Percentiles rank a stretch among this genome's conserved stretches.
Evolutionary conservation across 1,140 invertebrate genomes (phyloP).

Genomic region (Solenopsis fugax): DNA sequence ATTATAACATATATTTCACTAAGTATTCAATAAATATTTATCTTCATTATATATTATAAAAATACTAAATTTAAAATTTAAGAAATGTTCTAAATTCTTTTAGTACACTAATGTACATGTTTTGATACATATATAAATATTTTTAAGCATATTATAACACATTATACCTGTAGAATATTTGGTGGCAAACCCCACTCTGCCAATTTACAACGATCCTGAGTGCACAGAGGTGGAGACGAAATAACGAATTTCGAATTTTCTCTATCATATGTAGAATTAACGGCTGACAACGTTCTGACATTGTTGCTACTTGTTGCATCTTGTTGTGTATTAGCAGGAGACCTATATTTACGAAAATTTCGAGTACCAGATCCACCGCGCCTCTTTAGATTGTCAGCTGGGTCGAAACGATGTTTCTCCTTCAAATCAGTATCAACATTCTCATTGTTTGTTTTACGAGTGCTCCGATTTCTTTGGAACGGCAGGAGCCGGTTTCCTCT

Average conservation of each 20-base stretch:
- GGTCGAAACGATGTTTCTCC: neutral
- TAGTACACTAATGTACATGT: slow-evolving; percentile 4
- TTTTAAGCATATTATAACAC: slow-evolving; percentile 20
- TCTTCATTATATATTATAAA: neutral
- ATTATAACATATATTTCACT: neutral
- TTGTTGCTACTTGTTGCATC: neutral
- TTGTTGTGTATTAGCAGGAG: neutral
- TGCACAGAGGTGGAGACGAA: slow-evolving; percentile 68
- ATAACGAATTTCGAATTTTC: slow-evolving; percentile 84
- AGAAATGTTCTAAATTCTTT: slow-evolving; percentile 62
- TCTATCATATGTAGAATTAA: slow-evolving; percentile 35
- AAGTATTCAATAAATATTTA: slow-evolving; percentile 13
- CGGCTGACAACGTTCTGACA: slow-evolving; percentile 31
- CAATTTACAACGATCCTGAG: slow-evolving; percentile 83
- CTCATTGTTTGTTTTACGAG: neutral
- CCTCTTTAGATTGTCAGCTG: neutral
- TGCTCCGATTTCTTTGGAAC: neutral
- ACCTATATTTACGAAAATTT: neutral
- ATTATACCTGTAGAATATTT: slow-evolving; percentile 86
- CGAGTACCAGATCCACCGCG: neutral
- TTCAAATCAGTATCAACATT: slow-evolving; percentile 14
- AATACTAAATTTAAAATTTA: slow-evolving; percentile 76
- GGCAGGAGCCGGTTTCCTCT: neutral
- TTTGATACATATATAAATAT: slow-evolving; percentile 1
- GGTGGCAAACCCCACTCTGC: slow-evolving; percentile 89